Conservation (phyloP, 2,888 invertebrate species). For the Caenorhabditis parvicauda region DNA sequence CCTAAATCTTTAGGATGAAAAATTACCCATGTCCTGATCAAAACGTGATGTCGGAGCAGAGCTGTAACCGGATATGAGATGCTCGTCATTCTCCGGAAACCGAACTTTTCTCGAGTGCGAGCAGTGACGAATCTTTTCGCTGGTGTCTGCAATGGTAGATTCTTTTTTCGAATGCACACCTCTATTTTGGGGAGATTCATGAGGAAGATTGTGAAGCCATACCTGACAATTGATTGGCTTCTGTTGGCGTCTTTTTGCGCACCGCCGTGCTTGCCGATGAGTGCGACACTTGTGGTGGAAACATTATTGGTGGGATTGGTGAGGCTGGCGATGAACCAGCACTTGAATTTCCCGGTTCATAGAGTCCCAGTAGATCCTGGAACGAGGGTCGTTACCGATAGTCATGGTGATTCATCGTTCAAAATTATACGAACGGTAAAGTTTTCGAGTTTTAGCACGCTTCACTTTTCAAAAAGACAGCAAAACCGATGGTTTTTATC, state of each 20-base stretch:
- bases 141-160: too few relatives aligned
- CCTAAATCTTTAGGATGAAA: constrained; percentile 9
- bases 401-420: too few relatives aligned
- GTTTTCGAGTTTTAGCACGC: too few relatives aligned
- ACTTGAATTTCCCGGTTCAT: constrained; percentile 24
- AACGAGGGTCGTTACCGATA: too few relatives aligned
- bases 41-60: constrained; percentile 26
- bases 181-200: constrained; percentile 5
- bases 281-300: constrained; percentile 17
- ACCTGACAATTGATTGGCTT: background rate
- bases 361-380: constrained; percentile 37
- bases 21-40: too few relatives aligned
- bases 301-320: constrained; percentile 30
- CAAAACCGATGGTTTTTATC: too few relatives aligned
- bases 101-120: constrained; percentile 43
- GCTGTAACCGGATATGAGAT: constrained; percentile 34
- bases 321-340: constrained; percentile 26
- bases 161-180: too few relatives aligned
- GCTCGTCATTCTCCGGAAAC: constrained; percentile 32
- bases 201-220: background rate
- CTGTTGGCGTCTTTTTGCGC: constrained; percentile 11
- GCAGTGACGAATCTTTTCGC: constrained; percentile 31
- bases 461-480: too few relatives aligned
- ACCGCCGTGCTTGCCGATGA: constrained; percentile 27
- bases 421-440: too few relatives aligned